Evolutionary conservation across 2,113 vertebrate species (phyloP).

Genomic region (Mastomys coucha): DNA sequence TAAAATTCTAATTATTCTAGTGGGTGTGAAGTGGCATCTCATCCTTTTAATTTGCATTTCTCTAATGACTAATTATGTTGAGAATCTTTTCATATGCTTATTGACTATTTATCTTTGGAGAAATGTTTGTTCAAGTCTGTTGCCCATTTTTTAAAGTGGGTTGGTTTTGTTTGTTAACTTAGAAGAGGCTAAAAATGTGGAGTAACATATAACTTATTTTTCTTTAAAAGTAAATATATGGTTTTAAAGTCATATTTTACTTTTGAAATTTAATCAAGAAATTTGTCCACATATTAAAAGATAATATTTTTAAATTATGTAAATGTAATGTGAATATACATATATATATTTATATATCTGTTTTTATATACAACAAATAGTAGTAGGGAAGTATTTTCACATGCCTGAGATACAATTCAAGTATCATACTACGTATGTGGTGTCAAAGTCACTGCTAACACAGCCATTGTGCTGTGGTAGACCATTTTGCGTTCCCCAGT

Average conservation of each 20-base stretch:
- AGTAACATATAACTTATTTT: neutral
- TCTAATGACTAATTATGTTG: neutral
- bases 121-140: neutral
- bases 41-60: slow-evolving; percentile 23
- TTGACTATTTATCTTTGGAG: neutral
- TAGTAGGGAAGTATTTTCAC: neutral
- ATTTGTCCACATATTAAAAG: neutral
- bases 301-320: slow-evolving; percentile 11
- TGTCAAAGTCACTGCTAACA: neutral
- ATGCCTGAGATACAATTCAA: neutral
- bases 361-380: neutral
- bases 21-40: neutral
- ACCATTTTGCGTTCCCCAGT: neutral
- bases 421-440: neutral
- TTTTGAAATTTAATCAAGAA: slow-evolving; percentile 36
- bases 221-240: neutral
- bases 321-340: neutral
- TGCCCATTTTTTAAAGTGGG: neutral
- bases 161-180: neutral
- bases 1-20: neutral
- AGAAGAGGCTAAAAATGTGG: neutral
- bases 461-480: neutral
- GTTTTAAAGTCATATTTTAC: neutral
- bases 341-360: neutral
- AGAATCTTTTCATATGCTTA: neutral